These are phyloP conservation scores for Sycophila sp. DNA, from an alignment of 1,140 invertebrate genomes.

Conservation along the genomic window DNA sequence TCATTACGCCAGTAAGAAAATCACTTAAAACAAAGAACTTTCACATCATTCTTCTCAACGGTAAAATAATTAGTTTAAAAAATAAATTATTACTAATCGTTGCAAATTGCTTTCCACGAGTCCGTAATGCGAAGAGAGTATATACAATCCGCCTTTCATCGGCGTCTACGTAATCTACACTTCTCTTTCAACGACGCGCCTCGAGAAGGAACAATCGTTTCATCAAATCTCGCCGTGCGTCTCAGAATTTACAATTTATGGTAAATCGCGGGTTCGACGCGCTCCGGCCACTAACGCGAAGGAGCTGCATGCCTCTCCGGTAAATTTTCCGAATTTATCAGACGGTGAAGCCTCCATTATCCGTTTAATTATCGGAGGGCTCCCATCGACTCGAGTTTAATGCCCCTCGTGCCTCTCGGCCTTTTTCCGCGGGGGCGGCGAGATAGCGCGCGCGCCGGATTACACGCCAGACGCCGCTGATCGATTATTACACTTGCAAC, in stretches of 20 bases:
- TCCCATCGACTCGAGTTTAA: not conserved
- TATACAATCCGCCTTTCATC: not conserved
- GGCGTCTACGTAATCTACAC: not conserved
- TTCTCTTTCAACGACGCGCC: not conserved
- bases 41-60: too few relatives aligned
- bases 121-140: too few relatives aligned
- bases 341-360: not conserved
- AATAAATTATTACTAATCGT: not conserved
- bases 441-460: not conserved
- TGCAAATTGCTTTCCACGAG: not conserved
- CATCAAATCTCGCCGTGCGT: not conserved
- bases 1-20: too few relatives aligned
- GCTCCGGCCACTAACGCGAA: not conserved
- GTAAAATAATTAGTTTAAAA: not conserved
- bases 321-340: not conserved
- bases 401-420: not conserved
- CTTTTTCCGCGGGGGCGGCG: not conserved
- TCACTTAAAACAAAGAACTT: too few relatives aligned
- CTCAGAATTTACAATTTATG: constrained; percentile 7
- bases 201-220: not conserved
- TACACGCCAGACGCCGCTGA: not conserved
- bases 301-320: not conserved
- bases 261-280: not conserved
- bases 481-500: not conserved
- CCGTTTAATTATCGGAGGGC: not conserved